Evolutionary conservation across 1,140 invertebrate species (phyloP).

Genomic region (Phenacoccus solenopsis): DNA sequence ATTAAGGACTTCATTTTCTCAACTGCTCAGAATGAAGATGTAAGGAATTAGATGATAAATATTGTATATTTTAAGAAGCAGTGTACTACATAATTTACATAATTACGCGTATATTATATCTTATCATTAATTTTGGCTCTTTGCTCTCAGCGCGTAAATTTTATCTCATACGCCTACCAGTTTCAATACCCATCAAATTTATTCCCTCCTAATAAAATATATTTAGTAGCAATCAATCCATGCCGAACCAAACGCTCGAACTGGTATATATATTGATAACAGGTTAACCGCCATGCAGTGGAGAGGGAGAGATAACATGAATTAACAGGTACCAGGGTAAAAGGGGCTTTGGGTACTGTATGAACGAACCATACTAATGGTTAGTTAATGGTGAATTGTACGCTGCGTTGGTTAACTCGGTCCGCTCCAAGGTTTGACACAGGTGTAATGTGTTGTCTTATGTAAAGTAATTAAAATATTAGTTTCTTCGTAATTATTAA

Average conservation of each 20-base stretch:
- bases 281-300: background rate
- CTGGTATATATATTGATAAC: background rate
- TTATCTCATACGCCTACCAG: too few species aligned
- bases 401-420: slow-evolving; percentile 10
- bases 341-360: background rate
- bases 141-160: too few species aligned
- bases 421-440: slow-evolving; percentile 8
- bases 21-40: too few species aligned
- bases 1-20: too few species aligned
- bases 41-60: too few species aligned
- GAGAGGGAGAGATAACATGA: background rate
- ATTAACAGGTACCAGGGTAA: slow-evolving; percentile 1
- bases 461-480: background rate
- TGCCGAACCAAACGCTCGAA: background rate
- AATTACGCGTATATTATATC: too few species aligned
- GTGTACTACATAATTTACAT: too few species aligned
- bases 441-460: background rate
- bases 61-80: too few species aligned
- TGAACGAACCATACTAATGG: slow-evolving; percentile 10
- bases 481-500: background rate
- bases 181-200: too few species aligned
- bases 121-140: too few species aligned
- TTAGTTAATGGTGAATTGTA: slow-evolving; percentile 14
- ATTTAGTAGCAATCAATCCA: background rate
- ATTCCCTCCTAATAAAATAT: too few species aligned